A percentile compares a stretch with the other conserved stretches of the same genome.
phyloP scores from a whole-genome alignment of 2,113 vertebrate species.

The Lipotes vexillifer region DNA sequence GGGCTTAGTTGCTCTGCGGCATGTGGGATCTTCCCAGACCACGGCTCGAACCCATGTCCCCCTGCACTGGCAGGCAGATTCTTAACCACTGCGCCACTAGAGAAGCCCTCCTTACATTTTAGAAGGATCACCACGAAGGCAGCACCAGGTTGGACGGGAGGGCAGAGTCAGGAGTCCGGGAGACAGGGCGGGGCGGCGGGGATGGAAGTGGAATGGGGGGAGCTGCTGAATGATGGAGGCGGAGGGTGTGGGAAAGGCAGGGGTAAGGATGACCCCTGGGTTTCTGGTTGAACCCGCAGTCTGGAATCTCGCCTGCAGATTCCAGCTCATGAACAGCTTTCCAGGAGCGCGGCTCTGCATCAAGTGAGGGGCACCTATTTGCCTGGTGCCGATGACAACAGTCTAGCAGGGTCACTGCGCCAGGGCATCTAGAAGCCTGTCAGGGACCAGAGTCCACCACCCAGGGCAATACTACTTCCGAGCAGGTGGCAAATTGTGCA shows the following conservation, averaged over 20 bases:
- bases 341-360: background rate
- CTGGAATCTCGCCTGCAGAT: background rate
- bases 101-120: background rate
- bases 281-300: background rate
- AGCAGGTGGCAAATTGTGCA: background rate
- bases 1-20: too few relatives aligned
- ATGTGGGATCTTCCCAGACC: too few relatives aligned
- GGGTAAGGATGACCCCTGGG: background rate
- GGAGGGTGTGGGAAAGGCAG: background rate
- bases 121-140: background rate
- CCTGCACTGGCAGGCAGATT: too few relatives aligned
- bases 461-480: background rate
- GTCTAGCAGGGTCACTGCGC: accelerated
- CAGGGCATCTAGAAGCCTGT: background rate
- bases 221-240: background rate
- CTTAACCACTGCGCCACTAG: too few relatives aligned
- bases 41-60: too few relatives aligned
- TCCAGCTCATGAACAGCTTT: background rate
- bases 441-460: background rate
- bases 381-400: background rate
- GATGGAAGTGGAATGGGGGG: background rate
- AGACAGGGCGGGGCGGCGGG: background rate
- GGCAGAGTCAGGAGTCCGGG: background rate
- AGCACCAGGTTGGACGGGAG: background rate
- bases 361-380: background rate